A percentile compares a stretch with the other conserved stretches of the same genome.
Conservation (phyloP, 92 coral and sea anemone genomes). For the Palythoa grandiflora region DNA sequence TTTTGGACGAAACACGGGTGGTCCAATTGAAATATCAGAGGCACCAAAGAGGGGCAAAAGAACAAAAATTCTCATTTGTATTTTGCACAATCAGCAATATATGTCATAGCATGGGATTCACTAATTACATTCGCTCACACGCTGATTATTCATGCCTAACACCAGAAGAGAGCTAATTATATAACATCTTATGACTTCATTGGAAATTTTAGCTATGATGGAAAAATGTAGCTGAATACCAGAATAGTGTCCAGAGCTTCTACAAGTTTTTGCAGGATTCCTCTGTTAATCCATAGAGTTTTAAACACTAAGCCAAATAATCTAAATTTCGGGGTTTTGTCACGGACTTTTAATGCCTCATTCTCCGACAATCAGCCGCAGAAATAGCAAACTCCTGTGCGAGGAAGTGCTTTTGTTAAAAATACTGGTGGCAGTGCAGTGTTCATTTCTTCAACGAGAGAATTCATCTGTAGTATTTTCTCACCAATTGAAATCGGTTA, state of each 20-base stretch:
- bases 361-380: background rate
- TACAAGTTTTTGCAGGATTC: background rate
- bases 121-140: constrained; percentile 21
- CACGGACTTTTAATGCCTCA: constrained; percentile 9
- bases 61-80: background rate
- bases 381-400: background rate
- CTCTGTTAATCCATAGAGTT: background rate
- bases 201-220: background rate
- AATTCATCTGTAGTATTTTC: background rate
- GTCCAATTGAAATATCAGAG: constrained; percentile 18
- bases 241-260: background rate
- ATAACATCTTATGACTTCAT: constrained; percentile 20
- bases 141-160: constrained; percentile 35
- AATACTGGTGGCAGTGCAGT: background rate
- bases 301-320: constrained; percentile 22
- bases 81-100: constrained; percentile 41
- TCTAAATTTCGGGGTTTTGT: background rate
- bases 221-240: background rate
- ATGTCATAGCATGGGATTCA: constrained; percentile 30
- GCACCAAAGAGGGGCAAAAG: background rate
- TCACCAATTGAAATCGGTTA: background rate
- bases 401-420: background rate
- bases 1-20: constrained; percentile 42
- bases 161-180: constrained; percentile 15
- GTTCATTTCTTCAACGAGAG: background rate